phyloP scores from a whole-genome alignment of 2,888 invertebrate genomes.

The Drosophila antonietae region DNA sequence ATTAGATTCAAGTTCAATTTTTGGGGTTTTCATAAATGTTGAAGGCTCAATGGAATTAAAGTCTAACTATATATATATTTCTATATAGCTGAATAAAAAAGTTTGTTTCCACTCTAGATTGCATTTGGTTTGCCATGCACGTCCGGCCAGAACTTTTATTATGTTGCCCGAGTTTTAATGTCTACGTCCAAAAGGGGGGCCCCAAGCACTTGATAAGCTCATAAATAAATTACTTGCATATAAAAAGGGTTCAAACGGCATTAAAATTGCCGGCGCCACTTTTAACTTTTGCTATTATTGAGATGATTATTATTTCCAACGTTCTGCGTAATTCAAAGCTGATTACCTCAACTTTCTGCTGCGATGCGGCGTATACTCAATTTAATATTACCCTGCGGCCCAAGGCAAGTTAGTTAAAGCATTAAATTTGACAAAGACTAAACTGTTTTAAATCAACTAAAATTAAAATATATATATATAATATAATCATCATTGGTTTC shows the following conservation, averaged over 20 bases:
- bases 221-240: constrained; percentile 69
- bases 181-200: constrained; percentile 23
- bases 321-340: constrained; percentile 33
- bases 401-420: neutral
- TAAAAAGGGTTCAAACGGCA: constrained; percentile 60
- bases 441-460: neutral
- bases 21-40: constrained; percentile 41
- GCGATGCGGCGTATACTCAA: constrained; percentile 34
- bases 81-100: constrained; percentile 21
- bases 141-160: constrained; percentile 64
- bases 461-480: neutral
- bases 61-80: neutral
- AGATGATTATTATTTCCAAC: constrained; percentile 37
- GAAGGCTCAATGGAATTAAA: constrained; percentile 36
- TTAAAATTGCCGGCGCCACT: constrained; percentile 44
- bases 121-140: constrained; percentile 53
- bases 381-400: constrained; percentile 14
- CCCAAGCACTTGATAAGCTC: constrained; percentile 47
- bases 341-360: constrained; percentile 39
- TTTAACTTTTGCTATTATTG: constrained; percentile 63
- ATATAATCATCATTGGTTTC: neutral
- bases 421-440: neutral
- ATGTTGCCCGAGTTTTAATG: constrained; percentile 73
- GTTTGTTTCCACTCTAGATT: constrained; percentile 13
- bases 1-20: constrained; percentile 37